Conservation (phyloP, 1,140 invertebrate genomes). For the Patella vulgata region DNA sequence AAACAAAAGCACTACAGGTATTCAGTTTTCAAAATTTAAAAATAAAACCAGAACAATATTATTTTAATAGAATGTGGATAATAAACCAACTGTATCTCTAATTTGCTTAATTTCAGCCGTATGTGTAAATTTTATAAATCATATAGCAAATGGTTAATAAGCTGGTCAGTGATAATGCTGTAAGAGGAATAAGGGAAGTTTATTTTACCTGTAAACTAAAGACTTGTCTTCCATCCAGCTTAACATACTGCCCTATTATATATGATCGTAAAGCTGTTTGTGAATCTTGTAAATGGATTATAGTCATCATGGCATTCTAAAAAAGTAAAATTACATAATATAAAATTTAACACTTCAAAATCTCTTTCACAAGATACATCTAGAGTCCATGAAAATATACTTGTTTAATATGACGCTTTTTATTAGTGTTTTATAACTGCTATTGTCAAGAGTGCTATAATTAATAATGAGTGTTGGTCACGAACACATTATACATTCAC, state of each 20-base stretch:
- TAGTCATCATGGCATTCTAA: constrained; percentile 7
- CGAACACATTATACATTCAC: background rate
- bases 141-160: too few relatives aligned
- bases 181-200: too few relatives aligned
- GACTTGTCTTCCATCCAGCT: background rate
- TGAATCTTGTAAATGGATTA: constrained; percentile 10
- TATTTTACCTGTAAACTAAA: constrained; percentile 7
- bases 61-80: background rate
- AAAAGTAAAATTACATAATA: background rate
- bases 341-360: background rate
- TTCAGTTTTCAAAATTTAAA: background rate
- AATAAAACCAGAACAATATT: constrained; percentile 26
- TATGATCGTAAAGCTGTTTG: background rate
- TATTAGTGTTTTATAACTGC: too few relatives aligned
- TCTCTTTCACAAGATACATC: background rate
- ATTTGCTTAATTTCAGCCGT: too few relatives aligned
- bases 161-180: too few relatives aligned
- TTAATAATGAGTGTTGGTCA: background rate
- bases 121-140: too few relatives aligned
- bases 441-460: too few relatives aligned
- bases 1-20: background rate
- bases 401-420: background rate
- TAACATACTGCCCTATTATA: constrained; percentile 5
- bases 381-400: background rate
- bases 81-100: too few relatives aligned